Percentiles rank a stretch among this genome's conserved stretches.
phyloP scores from a whole-genome alignment of 1,140 invertebrate species.

The Brachionus asplanchnoidis region DNA sequence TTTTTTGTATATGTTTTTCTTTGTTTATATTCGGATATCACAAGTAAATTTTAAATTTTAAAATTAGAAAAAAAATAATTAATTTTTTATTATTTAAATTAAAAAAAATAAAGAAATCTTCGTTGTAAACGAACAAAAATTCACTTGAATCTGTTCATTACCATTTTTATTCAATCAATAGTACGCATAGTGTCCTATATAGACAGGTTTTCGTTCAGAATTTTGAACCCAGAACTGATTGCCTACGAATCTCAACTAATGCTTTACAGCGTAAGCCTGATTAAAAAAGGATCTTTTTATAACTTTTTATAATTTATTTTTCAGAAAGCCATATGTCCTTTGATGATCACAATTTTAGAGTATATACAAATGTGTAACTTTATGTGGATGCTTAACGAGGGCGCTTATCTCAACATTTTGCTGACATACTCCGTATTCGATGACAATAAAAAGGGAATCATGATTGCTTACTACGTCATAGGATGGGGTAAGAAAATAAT shows the following conservation, averaged over 20 bases:
- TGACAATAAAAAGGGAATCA: slow-evolving; percentile 19
- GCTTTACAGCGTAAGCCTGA: not conserved
- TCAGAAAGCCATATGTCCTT: slow-evolving; percentile 36
- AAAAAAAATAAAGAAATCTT: not conserved
- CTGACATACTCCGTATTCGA: slow-evolving; percentile 36
- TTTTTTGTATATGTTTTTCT: slow-evolving; percentile 29
- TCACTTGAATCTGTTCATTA: slow-evolving; percentile 30
- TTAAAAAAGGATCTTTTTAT: too few species aligned
- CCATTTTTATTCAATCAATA: slow-evolving; percentile 13
- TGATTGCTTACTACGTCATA: not conserved
- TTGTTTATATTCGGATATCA: slow-evolving; percentile 39
- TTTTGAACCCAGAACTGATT: slow-evolving; percentile 8
- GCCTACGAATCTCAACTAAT: slow-evolving; percentile 36
- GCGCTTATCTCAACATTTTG: slow-evolving; percentile 29
- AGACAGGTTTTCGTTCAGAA: slow-evolving; percentile 15
- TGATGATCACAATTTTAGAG: slow-evolving; percentile 14
- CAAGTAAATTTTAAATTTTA: slow-evolving; percentile 5
- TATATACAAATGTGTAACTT: slow-evolving; percentile 39
- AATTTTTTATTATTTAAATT: not conserved
- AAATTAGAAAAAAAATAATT: not conserved
- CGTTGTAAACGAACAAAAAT: slow-evolving; percentile 34
- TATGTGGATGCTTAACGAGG: slow-evolving; percentile 41
- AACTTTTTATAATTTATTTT: not conserved
- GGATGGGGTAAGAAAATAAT: slow-evolving; percentile 17
- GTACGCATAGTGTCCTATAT: not conserved